Evolutionary conservation across 1,140 invertebrate genomes (phyloP).

Genomic region (Listronotus bonariensis): DNA sequence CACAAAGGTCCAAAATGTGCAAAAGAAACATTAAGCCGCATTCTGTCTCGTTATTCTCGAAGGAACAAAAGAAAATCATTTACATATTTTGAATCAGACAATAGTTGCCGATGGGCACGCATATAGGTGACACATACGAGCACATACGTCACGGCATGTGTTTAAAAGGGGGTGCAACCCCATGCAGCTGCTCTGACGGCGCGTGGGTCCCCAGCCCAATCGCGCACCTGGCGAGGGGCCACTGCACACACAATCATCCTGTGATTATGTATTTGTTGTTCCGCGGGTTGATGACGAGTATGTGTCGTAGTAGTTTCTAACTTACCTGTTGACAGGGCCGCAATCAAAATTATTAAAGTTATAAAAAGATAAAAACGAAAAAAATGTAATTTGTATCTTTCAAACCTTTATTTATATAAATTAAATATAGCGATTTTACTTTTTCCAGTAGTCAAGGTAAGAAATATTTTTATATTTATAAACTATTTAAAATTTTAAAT

Average conservation of each 20-base stretch:
- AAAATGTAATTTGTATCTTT: neutral
- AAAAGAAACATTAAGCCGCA: constrained; percentile 5
- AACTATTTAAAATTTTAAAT: too few species aligned
- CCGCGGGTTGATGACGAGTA: constrained; percentile 2
- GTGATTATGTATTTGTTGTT: constrained; percentile 45
- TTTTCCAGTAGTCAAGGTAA: too few species aligned
- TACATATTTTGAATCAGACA: constrained; percentile 45
- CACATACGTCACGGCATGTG: constrained; percentile 51
- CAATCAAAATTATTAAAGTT: neutral
- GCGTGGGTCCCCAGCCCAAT: constrained; percentile 43
- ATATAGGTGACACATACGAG: constrained; percentile 50
- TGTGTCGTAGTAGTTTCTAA: constrained; percentile 8
- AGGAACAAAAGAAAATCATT: constrained; percentile 36
- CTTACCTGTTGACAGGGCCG: constrained; percentile 30
- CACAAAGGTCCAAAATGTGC: constrained; percentile 1
- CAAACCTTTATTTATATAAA: neutral
- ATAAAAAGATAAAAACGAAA: neutral
- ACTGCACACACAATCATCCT: constrained; percentile 43
- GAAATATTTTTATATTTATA: too few species aligned
- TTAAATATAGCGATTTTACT: too few species aligned
- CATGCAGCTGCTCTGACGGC: constrained; percentile 43
- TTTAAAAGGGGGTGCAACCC: constrained; percentile 45
- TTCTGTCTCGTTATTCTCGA: neutral
- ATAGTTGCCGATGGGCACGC: constrained; percentile 43
- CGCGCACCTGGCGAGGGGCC: constrained; percentile 43